Percentiles rank a stretch among this genome's conserved stretches.
phyloP scores from a whole-genome alignment of 1,140 invertebrate genomes.

The Formica exsecta region DNA sequence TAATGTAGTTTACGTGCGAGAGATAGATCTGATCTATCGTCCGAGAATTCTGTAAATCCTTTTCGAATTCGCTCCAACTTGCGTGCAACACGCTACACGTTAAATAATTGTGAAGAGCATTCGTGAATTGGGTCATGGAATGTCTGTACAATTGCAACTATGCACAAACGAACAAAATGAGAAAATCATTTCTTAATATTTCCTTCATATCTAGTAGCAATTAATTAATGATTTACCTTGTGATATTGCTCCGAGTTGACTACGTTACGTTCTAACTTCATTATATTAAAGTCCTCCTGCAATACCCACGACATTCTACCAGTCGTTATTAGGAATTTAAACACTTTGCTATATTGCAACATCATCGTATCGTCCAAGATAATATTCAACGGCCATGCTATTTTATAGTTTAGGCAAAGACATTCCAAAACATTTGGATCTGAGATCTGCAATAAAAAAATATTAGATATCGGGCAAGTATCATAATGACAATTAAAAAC shows the following conservation, averaged over 20 bases:
- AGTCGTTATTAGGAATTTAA: conserved; percentile 91
- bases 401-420: conserved; percentile 89
- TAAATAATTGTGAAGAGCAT: conserved; percentile 91
- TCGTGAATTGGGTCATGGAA: conserved; percentile 91
- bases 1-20: conserved; percentile 90
- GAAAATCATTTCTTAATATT: neutral
- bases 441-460: conserved; percentile 76
- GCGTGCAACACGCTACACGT: conserved; percentile 90
- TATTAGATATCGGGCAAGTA: neutral
- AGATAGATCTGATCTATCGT: conserved; percentile 90
- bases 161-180: conserved; percentile 30
- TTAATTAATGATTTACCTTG: conserved; percentile 71
- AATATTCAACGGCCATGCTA: conserved; percentile 92
- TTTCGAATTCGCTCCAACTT: conserved; percentile 91
- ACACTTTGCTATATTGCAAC: conserved; percentile 90
- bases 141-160: conserved; percentile 89
- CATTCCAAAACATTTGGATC: conserved; percentile 89
- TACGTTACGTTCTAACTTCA: conserved; percentile 81
- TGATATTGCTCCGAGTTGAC: conserved; percentile 81
- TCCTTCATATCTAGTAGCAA: neutral
- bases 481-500: neutral
- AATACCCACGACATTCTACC: conserved; percentile 91
- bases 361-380: conserved; percentile 90
- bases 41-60: conserved; percentile 88
- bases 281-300: conserved; percentile 88